Evolutionary conservation across 2,113 vertebrate genomes (phyloP), one percentile per base, ranked within the genome.

Genomic region (Platysteira castanea): DNA sequence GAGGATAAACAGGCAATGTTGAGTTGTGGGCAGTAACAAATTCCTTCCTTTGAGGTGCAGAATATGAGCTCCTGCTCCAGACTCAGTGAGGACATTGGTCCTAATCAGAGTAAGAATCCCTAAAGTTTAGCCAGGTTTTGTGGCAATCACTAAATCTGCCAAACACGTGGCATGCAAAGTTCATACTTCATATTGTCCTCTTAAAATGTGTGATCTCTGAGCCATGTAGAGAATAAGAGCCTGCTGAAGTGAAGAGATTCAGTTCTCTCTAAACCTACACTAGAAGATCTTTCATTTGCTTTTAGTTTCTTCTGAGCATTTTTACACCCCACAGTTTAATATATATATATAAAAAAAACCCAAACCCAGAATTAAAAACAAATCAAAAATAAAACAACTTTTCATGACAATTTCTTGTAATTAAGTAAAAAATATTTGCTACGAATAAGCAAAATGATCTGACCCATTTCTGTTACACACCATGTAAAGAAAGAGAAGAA

Each of bases 1-100:
- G 59, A 74, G 35, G 60, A 44, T n/a, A 39, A 76, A 50, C 0
- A 2, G 41, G 19, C 8, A 22, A 31, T 20, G 12, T 0, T 67
- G 47, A 57, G 13, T 13, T 23, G 23, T 18, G 27, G 18, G 49
- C 30, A 23, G 18, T 5, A 33, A 19, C 46, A 39, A 53, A 77
- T 7, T 19, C 63, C 61, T 80, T 46, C 54, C 27, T 37, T 50
- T n/a, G 60, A 81, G 28, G 10, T 56, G 27, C 2, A 64, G 35
- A 19, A 39, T 10, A 42, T 22, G 13, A 84, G 5, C 3, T 46
- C 5, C 49, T 84, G 30, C 31, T 44, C 28, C 42, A 85, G 39
- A 37, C 2, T 15, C 33, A 9, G 11, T 14, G 59, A 50, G 37
- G 33, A 46, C 8, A 4, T 10, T 6, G 13, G 4, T 82, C 24